Evolutionary conservation across 1,140 invertebrate species (phyloP).

Genomic region (Trachymyrmex septentrionalis): DNA sequence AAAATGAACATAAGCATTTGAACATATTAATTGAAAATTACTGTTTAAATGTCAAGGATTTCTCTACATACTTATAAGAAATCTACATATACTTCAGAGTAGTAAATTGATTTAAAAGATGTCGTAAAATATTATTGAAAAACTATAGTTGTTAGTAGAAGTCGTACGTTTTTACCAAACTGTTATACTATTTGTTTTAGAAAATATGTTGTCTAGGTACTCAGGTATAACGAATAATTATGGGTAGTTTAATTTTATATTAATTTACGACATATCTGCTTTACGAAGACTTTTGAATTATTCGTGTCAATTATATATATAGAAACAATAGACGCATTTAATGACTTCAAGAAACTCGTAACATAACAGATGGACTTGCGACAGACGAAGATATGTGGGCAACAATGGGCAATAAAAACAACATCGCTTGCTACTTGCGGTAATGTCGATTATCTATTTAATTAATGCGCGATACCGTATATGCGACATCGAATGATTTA

Average conservation of each 20-base stretch:
- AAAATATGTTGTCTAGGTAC: background rate
- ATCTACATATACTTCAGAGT: background rate
- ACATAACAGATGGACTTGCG: background rate
- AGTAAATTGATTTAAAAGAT: background rate
- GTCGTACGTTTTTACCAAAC: background rate
- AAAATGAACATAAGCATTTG: background rate
- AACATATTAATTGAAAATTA: background rate
- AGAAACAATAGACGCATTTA: background rate
- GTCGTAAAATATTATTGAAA: background rate
- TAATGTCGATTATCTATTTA: constrained; percentile 8
- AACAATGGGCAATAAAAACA: constrained; percentile 29
- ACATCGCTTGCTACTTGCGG: constrained; percentile 11
- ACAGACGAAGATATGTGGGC: background rate
- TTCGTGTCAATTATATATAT: background rate
- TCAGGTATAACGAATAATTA: background rate
- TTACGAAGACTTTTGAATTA: constrained; percentile 24
- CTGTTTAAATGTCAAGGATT: background rate
- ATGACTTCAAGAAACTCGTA: background rate
- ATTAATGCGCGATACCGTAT: constrained; percentile 13
- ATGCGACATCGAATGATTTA: constrained; percentile 23
- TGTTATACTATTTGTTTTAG: background rate
- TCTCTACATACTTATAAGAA: background rate
- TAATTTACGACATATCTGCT: background rate
- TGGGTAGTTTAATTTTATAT: background rate
- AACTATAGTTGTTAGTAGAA: background rate